A percentile compares a stretch with the other conserved stretches of the same genome.
Conservation (phyloP, 2,797 vertebrate genomes). For the Darevskia mixta region DNA sequence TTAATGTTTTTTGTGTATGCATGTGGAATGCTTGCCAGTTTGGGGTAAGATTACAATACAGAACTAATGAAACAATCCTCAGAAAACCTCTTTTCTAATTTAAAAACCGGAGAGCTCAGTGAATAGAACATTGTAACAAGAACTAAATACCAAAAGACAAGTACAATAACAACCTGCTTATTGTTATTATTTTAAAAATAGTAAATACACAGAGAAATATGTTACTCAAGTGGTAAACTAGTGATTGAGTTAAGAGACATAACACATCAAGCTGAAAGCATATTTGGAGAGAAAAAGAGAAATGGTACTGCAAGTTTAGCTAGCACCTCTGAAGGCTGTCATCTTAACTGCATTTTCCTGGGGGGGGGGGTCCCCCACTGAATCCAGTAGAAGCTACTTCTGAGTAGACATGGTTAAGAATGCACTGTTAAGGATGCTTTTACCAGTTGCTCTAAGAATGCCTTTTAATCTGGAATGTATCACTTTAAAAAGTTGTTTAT, state of each 20-base stretch:
- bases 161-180: slow-evolving; percentile 32
- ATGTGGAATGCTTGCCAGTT: neutral
- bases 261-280: slow-evolving; percentile 30
- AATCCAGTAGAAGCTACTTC: too few relatives aligned
- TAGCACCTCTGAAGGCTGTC: neutral
- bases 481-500: neutral
- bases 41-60: slow-evolving; percentile 8
- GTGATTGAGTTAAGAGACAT: slow-evolving; percentile 39
- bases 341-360: too few relatives aligned
- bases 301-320: slow-evolving; percentile 17
- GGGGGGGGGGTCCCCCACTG: too few relatives aligned
- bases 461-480: neutral
- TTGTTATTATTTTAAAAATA: slow-evolving; percentile 22
- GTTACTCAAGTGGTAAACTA: slow-evolving; percentile 50
- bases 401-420: neutral
- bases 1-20: slow-evolving; percentile 9
- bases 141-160: slow-evolving; percentile 48
- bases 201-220: slow-evolving; percentile 37
- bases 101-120: slow-evolving; percentile 32
- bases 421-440: neutral
- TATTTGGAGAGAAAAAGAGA: neutral
- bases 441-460: neutral
- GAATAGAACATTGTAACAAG: slow-evolving; percentile 46
- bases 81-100: slow-evolving; percentile 24
- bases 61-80: slow-evolving; percentile 35